Evolutionary conservation across 2,797 vertebrate species (phyloP).

Genomic region (Alosa sapidissima): DNA sequence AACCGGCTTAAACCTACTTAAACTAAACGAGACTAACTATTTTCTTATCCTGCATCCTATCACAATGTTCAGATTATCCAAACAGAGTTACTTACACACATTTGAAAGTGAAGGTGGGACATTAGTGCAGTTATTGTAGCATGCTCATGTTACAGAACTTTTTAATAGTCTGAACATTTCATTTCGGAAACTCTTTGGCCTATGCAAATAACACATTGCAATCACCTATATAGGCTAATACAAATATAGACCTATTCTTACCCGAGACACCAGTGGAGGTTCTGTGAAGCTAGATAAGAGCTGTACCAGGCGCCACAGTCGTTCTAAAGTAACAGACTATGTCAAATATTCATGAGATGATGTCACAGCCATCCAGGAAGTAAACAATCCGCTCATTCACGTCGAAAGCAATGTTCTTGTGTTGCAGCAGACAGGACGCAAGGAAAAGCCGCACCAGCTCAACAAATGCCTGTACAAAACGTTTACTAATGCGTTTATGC

Average conservation of each 20-base stretch:
- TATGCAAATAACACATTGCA: not conserved
- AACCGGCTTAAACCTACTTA: no score
- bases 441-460: not conserved
- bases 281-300: not conserved
- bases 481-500: not conserved
- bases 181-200: no score
- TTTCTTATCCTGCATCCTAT: no score
- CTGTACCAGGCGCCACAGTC: constrained; percentile 60
- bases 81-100: not conserved
- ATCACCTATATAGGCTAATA: not conserved
- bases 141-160: not conserved
- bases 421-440: not conserved
- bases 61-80: no score
- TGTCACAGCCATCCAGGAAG: not conserved
- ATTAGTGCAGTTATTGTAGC: not conserved
- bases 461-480: not conserved
- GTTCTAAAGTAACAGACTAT: constrained; percentile 29
- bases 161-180: not conserved
- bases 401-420: not conserved
- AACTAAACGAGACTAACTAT: no score
- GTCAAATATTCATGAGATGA: constrained; percentile 53
- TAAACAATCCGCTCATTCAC: constrained; percentile 13
- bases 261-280: not conserved
- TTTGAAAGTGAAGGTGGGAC: not conserved
- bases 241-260: constrained; percentile 25